Evolutionary conservation across 1,140 invertebrate species (phyloP), one percentile per base, ranked within the genome.

Genomic region (Heliconius himera): DNA sequence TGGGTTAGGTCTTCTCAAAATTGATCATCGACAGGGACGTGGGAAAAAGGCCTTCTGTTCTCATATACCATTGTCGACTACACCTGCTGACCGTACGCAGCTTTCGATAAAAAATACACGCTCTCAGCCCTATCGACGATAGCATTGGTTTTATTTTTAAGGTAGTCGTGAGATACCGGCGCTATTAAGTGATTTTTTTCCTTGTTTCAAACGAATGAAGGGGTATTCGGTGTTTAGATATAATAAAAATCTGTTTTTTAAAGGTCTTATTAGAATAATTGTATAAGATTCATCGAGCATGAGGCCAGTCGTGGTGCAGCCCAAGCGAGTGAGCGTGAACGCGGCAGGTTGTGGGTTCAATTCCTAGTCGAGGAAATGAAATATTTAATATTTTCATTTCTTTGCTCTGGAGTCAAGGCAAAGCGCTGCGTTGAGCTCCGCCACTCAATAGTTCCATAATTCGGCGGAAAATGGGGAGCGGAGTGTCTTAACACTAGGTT

Each of bases 31-130:
- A 87, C 85, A 87, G 85, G 88, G 90, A 87, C 92, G 92, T 94
- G 92, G 92, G 92, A 94, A 94, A 91, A 92, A 91, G 88, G 91
- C 92, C 92, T 93, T 83, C 92, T 94, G 92, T 91, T 92, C 87
- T 83, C 87, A 85, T 91, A 85, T 87, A 90, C 91, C 85, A 90
- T 93, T 92, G 90, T 92, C 85, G 87, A 91, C 89, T 93, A 93
- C 92, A 94, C 92, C 92, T 94, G 92, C 90, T 91, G 89, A 89
- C 87, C 89, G 87, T 92, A 89, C 89, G 92, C 92, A 93, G 91
- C 92, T 92, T 94, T 92, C 87, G 86, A 90, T 91, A 90, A 93
- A 94, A 93, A 94, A 94, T 90, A 89, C 88, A 85, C 85, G 86
- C 85, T 85, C 88, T 91, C 79, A 87, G 82, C 84, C 88, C 86